Base-by-base conservation (phyloP, 2,113 vertebrate species). In the Toxotes chatareus region DNA sequence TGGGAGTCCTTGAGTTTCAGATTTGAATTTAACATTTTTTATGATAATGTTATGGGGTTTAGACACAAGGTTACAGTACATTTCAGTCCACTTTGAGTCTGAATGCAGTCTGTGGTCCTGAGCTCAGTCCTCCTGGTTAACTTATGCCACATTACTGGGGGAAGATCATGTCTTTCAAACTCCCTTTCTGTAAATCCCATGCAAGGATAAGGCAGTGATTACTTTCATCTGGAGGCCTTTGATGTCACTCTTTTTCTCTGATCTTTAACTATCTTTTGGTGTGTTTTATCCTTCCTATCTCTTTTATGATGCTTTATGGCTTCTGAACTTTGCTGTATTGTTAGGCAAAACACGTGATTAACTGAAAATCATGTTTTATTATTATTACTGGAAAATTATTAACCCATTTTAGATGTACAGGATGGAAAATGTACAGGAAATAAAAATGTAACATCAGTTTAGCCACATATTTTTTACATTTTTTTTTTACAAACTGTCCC, bases 51-150 rank as follows among this genome's bases (percentile, higher is more conserved):
- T 34, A 60, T 13, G 56, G 31, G 51, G 36, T 70, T 67, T 36
- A 59, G 62, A 82, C 44, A 72, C 7, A 13, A 31, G 19, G 42
- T 51, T 63, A 13, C 5, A 34, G 8, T 87, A 80, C 46, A 69
- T 40, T 16, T 12, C 17, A 47, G 19, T 49, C 16, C 8, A 19
- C 14, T 36, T 44, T 64, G 57, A 80, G 63, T 60, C 12, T 40
- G 8, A 76, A 27, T 34, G 2, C n/a, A 61, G 53, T 67, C 36
- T 56, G 27, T 3, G 23, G 65, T 51, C 40, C 69, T 75, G 16
- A 27, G 42, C 6, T 77, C 31, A 61, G 49, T 47, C 49, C 27
- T 34, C 40, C 40, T 38, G 51, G 31, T 57, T 47, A 16, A 68
- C 77, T 68, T 34, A 69, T 12, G 21, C 6, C 17, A 53, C 49